Evolutionary conservation across 2,888 invertebrate species (phyloP), one percentile per base, ranked within the genome.

Genomic region (Portevinia maculata): DNA sequence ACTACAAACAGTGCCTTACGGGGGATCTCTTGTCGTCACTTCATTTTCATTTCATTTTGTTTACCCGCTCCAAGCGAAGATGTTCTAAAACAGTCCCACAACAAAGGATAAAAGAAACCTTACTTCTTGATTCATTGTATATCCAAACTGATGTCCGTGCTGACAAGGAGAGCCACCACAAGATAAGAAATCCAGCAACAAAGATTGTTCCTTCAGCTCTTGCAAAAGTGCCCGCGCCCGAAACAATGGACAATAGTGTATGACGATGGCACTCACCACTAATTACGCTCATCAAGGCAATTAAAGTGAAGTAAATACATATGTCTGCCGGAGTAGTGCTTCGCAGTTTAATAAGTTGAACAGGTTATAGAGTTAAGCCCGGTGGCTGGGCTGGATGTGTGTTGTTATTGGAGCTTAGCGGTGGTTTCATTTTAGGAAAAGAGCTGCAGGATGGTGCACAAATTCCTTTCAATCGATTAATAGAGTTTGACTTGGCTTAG

Each of bases 241-340:
- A 53, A 69, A 75, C 70, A 75, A 76, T 81, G 81, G 70, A 21
- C 46, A 64, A 55, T 21, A 62, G 48, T 79, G 39, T 64, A 70
- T 59, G 55, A 53, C 55, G 65, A 76, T 76, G 76, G 81, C 78
- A 83, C 59, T 83, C 67, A 78, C 78, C 78, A 59, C 78, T 83
- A 83, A 83, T 83, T 83, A 83, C 78, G 60, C 78, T 83, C 83
- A 78, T 78, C 83, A 83, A 65, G 65, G 83, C 78, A 83, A 83
- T 83, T 83, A 83, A 83, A 78, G 71, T 55, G 65, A 78, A 78
- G 71, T 83, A 78, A 83, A 78, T 67, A 83, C 53, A 71, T 32
- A 32, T 71, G 83, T 78, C 67, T 55, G 52, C 64, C 37, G 60
- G 53, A 78, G 65, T 62, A 71, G 71, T 78, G 65, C 71, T 78